Conservation (phyloP, 2,797 vertebrate species). For the Gallinago solitaria region DNA sequence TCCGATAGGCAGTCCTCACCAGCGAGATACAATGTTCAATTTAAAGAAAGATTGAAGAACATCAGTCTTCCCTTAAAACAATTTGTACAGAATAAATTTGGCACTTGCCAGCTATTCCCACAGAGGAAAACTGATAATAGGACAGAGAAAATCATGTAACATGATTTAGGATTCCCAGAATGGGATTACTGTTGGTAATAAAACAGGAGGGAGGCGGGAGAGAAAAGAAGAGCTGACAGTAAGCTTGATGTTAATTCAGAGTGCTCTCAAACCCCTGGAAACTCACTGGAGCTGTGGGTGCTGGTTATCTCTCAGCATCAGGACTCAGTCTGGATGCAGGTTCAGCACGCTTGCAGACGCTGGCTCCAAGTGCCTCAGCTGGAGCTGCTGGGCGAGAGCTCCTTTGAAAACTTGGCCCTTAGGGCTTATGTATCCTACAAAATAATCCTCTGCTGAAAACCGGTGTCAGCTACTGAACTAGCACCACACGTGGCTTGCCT, state of each 20-base stretch:
- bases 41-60: conserved; percentile 73
- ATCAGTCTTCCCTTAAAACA: conserved; percentile 76
- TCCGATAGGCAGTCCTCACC: conserved; percentile 48
- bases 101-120: conserved; percentile 58
- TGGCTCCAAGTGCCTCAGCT: neutral
- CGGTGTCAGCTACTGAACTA: neutral
- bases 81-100: conserved; percentile 76
- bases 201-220: neutral
- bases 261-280: neutral
- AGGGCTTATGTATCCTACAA: neutral
- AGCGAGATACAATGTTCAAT: conserved; percentile 67
- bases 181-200: conserved; percentile 68
- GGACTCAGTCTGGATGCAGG: neutral
- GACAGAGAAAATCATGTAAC: conserved; percentile 47
- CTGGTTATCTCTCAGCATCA: neutral
- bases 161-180: conserved; percentile 51
- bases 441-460: neutral
- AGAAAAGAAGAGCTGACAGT: conserved; percentile 3
- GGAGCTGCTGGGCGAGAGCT: neutral
- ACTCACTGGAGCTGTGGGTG: neutral
- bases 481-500: neutral
- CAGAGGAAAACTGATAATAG: conserved; percentile 53
- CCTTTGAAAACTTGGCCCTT: neutral
- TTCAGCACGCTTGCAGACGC: neutral
- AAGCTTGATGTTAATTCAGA: conserved; percentile 9